These are phyloP conservation scores for Alca torda DNA, from an alignment of 2,797 vertebrate genomes.

Conservation along the genomic window DNA sequence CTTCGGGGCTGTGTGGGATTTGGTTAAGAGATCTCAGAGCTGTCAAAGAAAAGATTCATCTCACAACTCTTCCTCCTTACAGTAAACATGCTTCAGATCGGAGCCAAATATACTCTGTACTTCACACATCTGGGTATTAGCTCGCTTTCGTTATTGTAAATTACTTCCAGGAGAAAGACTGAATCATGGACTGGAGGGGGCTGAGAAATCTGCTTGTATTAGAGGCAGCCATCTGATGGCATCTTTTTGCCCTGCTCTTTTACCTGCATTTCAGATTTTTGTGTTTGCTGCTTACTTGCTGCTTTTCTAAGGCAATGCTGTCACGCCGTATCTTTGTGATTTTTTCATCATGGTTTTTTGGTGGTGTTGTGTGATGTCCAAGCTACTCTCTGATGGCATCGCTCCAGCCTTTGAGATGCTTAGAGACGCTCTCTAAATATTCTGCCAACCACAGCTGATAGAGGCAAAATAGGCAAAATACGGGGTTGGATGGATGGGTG, in stretches of 20 bases:
- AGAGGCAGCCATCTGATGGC: not conserved
- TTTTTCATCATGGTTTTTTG: too few relatives aligned
- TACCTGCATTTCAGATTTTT: not conserved
- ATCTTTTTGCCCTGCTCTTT: not conserved
- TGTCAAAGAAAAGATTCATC: not conserved
- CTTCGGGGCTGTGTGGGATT: not conserved
- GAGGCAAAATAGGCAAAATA: not conserved
- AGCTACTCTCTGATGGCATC: not conserved
- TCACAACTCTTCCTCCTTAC: not conserved
- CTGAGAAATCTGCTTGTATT: not conserved
- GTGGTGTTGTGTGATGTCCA: not conserved
- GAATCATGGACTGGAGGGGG: not conserved
- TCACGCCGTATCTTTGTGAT: not conserved
- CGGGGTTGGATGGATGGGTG: rapidly evolving
- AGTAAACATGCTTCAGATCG: not conserved
- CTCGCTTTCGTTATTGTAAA: not conserved
- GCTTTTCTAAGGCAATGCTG: not conserved
- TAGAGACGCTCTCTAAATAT: not conserved
- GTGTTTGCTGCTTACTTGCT: not conserved
- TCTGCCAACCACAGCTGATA: not conserved
- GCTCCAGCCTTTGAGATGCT: not conserved
- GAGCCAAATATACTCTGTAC: not conserved
- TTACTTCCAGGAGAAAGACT: constrained; percentile 44
- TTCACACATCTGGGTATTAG: constrained; percentile 31
- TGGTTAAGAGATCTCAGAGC: not conserved